Evolutionary conservation across 2,797 vertebrate species (phyloP), one percentile per base, ranked within the genome.

Genomic region (Sebastiscus tertius): DNA sequence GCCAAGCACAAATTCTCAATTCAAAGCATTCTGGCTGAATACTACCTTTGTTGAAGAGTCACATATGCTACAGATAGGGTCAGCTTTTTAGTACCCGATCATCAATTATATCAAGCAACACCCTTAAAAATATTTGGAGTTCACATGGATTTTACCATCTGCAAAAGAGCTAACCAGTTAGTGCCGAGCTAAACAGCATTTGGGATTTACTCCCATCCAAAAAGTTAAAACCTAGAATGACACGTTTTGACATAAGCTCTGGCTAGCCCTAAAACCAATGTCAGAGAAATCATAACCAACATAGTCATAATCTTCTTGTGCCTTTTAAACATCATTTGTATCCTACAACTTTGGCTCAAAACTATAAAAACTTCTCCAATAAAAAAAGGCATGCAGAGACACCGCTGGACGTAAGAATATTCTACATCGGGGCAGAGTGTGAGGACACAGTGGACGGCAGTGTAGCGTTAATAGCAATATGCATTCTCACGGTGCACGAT

Each of bases 281-380:
- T 77, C 11, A 56, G 16, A 55, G 54, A 79, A 64, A 68, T 65
- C 18, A 56, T 77, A 82, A 36, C 29, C 55, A 36, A 69, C 26
- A 59, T 14, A 70, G 8, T 33, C n/a, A 1, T 31, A 46, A 5
- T 22, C 18, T n/a, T 34, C 24, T 58, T 24, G 71, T 8, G 39
- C 49, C 49, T 73, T 76, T 66, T 34, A 70, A 74, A 63, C 24
- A 70, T 59, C 18, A 64, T 59, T 54, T 76, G 26, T 26, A 54
- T 29, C 14, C 12, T 58, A 62, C 29, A 80, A 71, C 70, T 27
- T 75, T 72, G 61, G 9, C 66, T 79, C 42, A 55, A 49, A 27
- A 56, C n/a, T 66, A 42, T 18, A 54, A 62, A 75, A 77, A 71
- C 1, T 5, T n/a, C 7, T 13, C 70, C 20, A 14, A 26, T 36